Evolutionary conservation across 2,113 vertebrate genomes (phyloP).

Genomic region (Callithrix jacchus): DNA sequence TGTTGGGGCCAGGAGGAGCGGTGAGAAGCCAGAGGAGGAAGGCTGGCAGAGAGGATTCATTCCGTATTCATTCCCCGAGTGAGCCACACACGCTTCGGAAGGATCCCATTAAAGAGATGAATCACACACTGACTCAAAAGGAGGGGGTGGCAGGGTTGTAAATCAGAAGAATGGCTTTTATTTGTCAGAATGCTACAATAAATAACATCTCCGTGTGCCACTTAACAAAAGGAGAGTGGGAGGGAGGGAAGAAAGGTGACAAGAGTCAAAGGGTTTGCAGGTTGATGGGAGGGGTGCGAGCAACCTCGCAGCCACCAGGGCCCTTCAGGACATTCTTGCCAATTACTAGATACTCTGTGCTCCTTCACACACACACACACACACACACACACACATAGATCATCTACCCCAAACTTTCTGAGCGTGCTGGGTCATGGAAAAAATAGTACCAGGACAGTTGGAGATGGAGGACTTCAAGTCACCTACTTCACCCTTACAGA

Average conservation of each 20-base stretch:
- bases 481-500: background rate
- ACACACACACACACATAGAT: background rate
- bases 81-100: slow-evolving; percentile 49
- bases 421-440: background rate
- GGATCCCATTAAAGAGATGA: slow-evolving; percentile 60
- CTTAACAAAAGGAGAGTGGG: slow-evolving; percentile 58
- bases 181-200: slow-evolving; percentile 63
- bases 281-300: background rate
- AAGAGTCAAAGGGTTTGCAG: background rate
- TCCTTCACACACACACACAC: background rate
- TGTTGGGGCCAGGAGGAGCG: background rate
- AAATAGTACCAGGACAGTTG: background rate
- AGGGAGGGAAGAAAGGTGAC: slow-evolving; percentile 19
- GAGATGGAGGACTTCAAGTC: background rate
- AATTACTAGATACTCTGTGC: background rate
- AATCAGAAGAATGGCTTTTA: slow-evolving; percentile 63
- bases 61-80: background rate
- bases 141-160: slow-evolving; percentile 24
- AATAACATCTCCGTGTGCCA: slow-evolving; percentile 47
- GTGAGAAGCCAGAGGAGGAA: background rate
- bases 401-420: background rate
- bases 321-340: slow-evolving; percentile 4
- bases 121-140: slow-evolving; percentile 58
- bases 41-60: slow-evolving; percentile 31
- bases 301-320: background rate